Evolutionary conservation across 2,888 invertebrate genomes (phyloP), one percentile per base, ranked within the genome.

Genomic region (Drosophila parthenogenetica): DNA sequence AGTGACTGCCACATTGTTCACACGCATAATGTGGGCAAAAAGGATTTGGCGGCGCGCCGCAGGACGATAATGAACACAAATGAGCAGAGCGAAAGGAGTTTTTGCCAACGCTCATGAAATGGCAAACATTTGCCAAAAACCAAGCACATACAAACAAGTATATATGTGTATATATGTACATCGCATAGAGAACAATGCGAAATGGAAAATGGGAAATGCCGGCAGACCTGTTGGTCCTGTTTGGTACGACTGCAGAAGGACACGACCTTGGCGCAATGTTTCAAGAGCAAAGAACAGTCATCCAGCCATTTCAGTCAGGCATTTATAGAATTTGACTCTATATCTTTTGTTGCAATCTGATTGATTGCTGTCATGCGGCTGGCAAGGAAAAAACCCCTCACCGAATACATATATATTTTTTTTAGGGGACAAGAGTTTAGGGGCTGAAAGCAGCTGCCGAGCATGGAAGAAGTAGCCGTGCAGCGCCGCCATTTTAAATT

Each of bases 1-100:
- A 88, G 85, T 85, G 79, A 89, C 61, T 83, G 83, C 84, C 90
- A 66, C 89, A 90, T 88, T 90, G 82, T 90, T 90, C 88, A 77
- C 91, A 91, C 91, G 90, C 90, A 90, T 79, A 78, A 86, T 79
- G 77, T 89, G 85, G 90, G 87, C 81, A 82, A 70, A 29, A 66
- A 76, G 77, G 81, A 87, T 84, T 71, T 85, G 89, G 73, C 78
- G 87, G 82, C 86, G 82, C 88, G 73, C 77, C 82, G 79, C 87
- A 88, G 89, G 86, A 80, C 85, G 77, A 76, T 88, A 90, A 89
- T 88, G 85, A 87, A 83, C 83, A 83, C 89, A 83, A 83, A 83
- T 83, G 82, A 81, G 72, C 59, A 71, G 64, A 66, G 72, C 75
- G 66, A 69, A 89, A 82, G 77, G 84, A 87, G 82, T 85, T 79